Conservation (phyloP, 2,888 invertebrate genomes). For the Noctua fimbriata region DNA sequence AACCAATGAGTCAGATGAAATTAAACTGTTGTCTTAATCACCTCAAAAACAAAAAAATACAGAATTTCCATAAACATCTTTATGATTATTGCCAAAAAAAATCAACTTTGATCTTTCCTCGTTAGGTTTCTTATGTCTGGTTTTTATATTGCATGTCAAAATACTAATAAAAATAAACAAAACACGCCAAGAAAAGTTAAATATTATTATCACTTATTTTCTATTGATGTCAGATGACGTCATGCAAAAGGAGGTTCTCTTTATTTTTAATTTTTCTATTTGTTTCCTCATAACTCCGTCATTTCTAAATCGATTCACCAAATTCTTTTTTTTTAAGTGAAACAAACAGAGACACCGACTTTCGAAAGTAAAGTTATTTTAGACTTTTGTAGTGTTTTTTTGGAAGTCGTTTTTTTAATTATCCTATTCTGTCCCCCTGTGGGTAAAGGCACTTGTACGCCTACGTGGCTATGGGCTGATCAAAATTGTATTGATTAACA, state of each 20-base stretch:
- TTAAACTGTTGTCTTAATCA: constrained; percentile 23
- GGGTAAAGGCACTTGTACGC: background rate
- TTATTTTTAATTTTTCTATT: too few relatives aligned
- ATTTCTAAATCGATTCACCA: too few relatives aligned
- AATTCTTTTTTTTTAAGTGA: too few relatives aligned
- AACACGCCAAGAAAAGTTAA: background rate
- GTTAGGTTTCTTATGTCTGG: background rate
- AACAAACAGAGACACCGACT: too few relatives aligned
- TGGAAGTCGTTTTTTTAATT: background rate
- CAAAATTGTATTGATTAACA: background rate
- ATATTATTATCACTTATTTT: background rate
- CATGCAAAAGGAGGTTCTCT: background rate
- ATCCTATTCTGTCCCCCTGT: background rate
- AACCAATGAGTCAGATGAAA: constrained; percentile 26
- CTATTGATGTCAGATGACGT: background rate
- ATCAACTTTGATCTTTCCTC: constrained; percentile 17
- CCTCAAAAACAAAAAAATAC: background rate
- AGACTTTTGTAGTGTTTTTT: too few relatives aligned
- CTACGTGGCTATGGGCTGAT: background rate
- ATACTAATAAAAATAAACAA: background rate
- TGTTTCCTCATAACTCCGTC: too few relatives aligned
- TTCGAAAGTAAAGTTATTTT: too few relatives aligned
- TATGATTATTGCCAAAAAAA: constrained; percentile 7
- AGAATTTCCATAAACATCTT: constrained; percentile 10
- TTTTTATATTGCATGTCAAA: background rate